These are phyloP conservation scores for Bubalus kerabau DNA, from an alignment of 2,113 vertebrate genomes.

Conservation along the genomic window DNA sequence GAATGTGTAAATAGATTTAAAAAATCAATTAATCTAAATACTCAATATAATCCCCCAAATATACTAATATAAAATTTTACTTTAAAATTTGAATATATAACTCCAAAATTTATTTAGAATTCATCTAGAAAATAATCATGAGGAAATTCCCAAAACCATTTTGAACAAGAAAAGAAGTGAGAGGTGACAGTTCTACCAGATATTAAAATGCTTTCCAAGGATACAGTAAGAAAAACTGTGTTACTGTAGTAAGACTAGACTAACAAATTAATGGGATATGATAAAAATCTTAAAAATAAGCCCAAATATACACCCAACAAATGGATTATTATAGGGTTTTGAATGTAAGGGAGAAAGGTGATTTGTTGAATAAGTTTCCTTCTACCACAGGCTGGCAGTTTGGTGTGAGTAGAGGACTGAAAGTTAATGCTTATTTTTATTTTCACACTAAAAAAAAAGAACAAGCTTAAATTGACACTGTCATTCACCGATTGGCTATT, in stretches of 20 bases:
- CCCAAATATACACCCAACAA: not conserved
- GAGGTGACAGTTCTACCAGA: not conserved
- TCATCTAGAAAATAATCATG: not conserved
- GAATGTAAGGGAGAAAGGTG: not conserved
- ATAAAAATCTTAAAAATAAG: not conserved
- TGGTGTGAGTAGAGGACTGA: not conserved
- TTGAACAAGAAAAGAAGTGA: not conserved
- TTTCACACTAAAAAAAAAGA: not conserved
- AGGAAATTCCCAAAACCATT: not conserved
- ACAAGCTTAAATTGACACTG: not conserved
- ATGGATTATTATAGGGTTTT: not conserved
- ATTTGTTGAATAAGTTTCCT: not conserved
- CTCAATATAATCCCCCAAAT: not conserved
- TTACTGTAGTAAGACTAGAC: not conserved
- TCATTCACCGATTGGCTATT: not conserved
- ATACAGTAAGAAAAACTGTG: not conserved
- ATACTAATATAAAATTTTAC: not conserved
- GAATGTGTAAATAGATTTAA: not conserved
- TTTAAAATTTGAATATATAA: not conserved
- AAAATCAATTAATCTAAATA: not conserved
- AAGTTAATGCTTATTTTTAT: not conserved
- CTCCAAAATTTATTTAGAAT: not conserved
- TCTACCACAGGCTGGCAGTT: not conserved
- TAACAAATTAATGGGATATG: not conserved
- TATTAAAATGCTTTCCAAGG: not conserved